Percentiles rank a stretch among this genome's conserved stretches.
These are phyloP conservation scores for Cybosia mesomella DNA, from an alignment of 2,888 invertebrate species.

Conservation along the genomic window DNA sequence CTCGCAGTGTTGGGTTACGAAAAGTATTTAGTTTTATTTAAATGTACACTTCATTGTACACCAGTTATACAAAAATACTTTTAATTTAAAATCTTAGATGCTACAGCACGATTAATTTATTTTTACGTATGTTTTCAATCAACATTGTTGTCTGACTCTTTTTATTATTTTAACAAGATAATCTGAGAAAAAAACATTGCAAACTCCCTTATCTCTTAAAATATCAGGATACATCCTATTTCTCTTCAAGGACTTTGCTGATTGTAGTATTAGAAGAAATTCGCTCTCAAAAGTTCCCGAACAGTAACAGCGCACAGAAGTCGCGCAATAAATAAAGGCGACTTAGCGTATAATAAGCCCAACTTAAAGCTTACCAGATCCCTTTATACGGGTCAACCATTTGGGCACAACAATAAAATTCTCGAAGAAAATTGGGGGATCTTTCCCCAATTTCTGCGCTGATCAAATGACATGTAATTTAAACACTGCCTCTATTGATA, in stretches of 20 bases:
- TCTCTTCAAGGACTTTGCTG: neutral
- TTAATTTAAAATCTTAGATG: too few relatives aligned
- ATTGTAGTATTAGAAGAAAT: neutral
- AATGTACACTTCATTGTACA: too few relatives aligned
- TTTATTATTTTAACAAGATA: neutral
- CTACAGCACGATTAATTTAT: too few relatives aligned
- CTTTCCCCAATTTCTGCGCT: neutral
- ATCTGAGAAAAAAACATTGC: neutral
- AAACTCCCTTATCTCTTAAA: neutral
- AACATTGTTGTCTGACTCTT: too few relatives aligned
- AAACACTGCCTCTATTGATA: constrained; percentile 2
- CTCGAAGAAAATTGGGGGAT: neutral
- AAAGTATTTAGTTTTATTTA: too few relatives aligned
- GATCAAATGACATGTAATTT: constrained; percentile 4
- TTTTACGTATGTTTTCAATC: too few relatives aligned
- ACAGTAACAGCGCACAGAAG: neutral
- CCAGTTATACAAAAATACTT: too few relatives aligned
- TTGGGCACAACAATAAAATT: neutral
- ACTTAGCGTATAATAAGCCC: neutral
- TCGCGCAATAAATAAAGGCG: neutral
- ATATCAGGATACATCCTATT: neutral
- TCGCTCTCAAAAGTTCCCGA: neutral
- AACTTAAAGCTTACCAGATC: neutral
- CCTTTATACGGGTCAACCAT: neutral
- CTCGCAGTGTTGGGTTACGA: too few relatives aligned